Evolutionary conservation across 2,888 invertebrate species (phyloP), one percentile per base, ranked within the genome.

Genomic region (Drosophila paranaensis): DNA sequence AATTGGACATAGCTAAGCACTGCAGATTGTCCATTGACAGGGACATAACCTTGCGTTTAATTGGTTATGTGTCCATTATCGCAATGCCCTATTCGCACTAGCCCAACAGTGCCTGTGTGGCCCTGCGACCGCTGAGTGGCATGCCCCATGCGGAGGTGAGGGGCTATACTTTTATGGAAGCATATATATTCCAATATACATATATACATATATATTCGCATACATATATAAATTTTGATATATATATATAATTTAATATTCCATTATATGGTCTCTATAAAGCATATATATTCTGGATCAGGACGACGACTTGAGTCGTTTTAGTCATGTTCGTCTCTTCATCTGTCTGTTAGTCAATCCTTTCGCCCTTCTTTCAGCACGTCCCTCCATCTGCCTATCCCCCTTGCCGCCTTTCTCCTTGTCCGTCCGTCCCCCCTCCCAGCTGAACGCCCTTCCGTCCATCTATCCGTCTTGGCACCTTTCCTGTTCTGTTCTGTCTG

Each of bases 1-100:
- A 57, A 60, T 76, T 76, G 48, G 60, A 42, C 46, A 56, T 14
- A 60, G 60, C 35, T 42, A 33, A 40, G 25, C 50, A 14, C 46
- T 5, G 14, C n/a, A 48, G n/a, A n/a, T 27, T 10, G 35, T 8
- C 56, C 45, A 35, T 56, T 45, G 56, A 56, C 56, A n/a, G 58
- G 6, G 35, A 13, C 20, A 20, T 30, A 58, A 27, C 58, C 48
- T 58, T 48, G 46, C 48, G 16, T 20, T n/a, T 30, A 48, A 58
- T 58, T 39, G 48, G 6, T 10, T 3, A 33, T 50, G 33, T 50
- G 33, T 35, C 33, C 50, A 35, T 35, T 50, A 50, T 50, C 50
- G 13, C 16, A 33, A 50, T 33, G 11, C 16, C 33, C 50, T 50
- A n/a, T 48, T 48, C 5, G 27, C 46, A 43, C 43, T 13, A 13